These are phyloP conservation scores for Nycticebus coucang DNA, from an alignment of 2,113 vertebrate genomes.

Conservation along the genomic window DNA sequence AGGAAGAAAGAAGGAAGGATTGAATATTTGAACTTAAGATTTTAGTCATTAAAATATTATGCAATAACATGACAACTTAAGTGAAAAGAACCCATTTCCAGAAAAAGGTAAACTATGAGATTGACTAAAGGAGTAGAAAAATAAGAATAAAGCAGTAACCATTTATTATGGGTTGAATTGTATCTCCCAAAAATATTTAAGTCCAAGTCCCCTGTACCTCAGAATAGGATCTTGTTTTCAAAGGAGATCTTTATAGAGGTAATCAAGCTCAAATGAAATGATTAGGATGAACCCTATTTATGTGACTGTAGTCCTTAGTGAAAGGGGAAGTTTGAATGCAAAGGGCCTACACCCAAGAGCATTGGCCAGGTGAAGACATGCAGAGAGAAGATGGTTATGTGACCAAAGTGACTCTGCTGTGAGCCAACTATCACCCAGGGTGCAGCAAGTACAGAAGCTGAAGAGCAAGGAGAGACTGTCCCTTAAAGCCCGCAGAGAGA, in stretches of 20 bases:
- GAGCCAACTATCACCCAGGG: neutral
- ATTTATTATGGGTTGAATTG: neutral
- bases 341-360: neutral
- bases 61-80: neutral
- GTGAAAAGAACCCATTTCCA: neutral
- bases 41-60: neutral
- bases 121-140: conserved; percentile 4
- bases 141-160: neutral
- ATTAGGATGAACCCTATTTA: neutral
- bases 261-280: neutral
- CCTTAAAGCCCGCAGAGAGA: neutral
- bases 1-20: neutral
- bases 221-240: neutral
- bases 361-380: neutral
- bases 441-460: neutral
- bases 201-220: neutral
- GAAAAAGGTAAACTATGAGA: neutral
- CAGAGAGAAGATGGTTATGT: neutral
- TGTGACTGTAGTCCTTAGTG: neutral
- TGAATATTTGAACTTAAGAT: neutral
- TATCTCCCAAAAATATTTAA: neutral
- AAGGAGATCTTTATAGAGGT: neutral
- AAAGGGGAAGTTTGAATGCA: neutral
- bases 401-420: too few species aligned
- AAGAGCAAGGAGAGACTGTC: neutral